Percentiles rank a stretch among this genome's conserved stretches.
These are phyloP conservation scores for Ylistrum balloti DNA, from an alignment of 1,140 invertebrate genomes.

Conservation along the genomic window DNA sequence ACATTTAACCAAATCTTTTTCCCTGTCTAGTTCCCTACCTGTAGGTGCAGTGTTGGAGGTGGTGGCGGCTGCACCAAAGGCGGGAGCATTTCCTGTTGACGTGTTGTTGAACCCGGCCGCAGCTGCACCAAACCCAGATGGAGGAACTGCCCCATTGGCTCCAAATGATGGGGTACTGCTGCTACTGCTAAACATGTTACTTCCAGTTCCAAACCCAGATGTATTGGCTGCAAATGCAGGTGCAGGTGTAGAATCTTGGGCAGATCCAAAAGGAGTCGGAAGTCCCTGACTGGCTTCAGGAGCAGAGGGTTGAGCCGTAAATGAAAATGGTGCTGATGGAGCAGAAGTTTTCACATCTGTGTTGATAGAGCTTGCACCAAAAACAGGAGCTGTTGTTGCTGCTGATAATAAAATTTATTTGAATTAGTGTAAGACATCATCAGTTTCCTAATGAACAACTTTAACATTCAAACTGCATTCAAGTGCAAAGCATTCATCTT, in stretches of 20 bases:
- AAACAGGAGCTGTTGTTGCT: background rate
- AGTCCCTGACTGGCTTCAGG: background rate
- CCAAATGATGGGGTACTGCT: background rate
- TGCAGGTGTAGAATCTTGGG: background rate
- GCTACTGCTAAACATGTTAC: background rate
- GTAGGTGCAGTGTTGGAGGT: background rate
- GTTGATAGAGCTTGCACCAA: background rate
- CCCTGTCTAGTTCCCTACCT: background rate
- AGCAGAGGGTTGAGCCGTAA: background rate
- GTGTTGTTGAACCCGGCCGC: background rate
- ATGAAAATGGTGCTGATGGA: background rate
- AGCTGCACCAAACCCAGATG: conserved; percentile 14
- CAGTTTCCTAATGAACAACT: no score
- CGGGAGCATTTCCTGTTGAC: background rate
- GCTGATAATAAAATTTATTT: background rate
- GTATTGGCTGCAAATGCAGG: conserved; percentile 14
- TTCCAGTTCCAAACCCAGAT: background rate
- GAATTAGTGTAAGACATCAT: no score
- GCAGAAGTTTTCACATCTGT: background rate
- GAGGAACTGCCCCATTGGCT: background rate
- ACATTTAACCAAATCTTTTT: no score
- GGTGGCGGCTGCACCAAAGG: background rate
- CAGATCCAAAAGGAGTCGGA: background rate
- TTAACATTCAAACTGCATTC: no score
- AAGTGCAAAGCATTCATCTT: no score